A percentile compares a stretch with the other conserved stretches of the same genome.
Evolutionary conservation across 1,140 invertebrate species (phyloP).

Genomic region (Mercenaria mercenaria): DNA sequence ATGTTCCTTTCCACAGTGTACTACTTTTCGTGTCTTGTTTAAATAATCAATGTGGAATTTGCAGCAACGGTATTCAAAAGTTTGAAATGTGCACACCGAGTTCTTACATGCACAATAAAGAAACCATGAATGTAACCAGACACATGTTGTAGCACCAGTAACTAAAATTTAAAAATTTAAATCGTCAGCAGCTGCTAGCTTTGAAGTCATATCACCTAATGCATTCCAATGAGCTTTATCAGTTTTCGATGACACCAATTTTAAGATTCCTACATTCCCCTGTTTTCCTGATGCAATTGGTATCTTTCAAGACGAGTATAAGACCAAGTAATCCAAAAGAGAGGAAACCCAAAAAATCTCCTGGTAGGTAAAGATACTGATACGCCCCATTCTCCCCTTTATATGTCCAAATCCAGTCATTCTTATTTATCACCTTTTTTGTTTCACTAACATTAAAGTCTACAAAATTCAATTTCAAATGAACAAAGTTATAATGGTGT

Average conservation of each 20-base stretch:
- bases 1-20: neutral
- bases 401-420: slow-evolving; percentile 35
- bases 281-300: neutral
- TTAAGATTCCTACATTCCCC: neutral
- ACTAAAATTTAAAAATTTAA: neutral
- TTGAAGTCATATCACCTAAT: slow-evolving; percentile 3
- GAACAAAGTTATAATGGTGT: neutral
- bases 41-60: neutral
- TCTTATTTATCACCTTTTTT: neutral
- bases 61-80: slow-evolving; percentile 27
- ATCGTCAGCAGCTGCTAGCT: neutral
- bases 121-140: neutral
- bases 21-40: neutral
- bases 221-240: neutral
- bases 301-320: neutral
- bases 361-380: slow-evolving; percentile 4
- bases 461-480: neutral
- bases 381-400: slow-evolving; percentile 9
- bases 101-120: neutral
- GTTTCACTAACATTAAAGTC: neutral
- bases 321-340: neutral
- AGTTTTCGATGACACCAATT: neutral
- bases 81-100: slow-evolving; percentile 9
- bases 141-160: slow-evolving; percentile 29
- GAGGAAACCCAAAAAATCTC: slow-evolving; percentile 3